Evolutionary conservation across 2,797 vertebrate genomes (phyloP).

Genomic region (Oceanodroma leucorhoa): DNA sequence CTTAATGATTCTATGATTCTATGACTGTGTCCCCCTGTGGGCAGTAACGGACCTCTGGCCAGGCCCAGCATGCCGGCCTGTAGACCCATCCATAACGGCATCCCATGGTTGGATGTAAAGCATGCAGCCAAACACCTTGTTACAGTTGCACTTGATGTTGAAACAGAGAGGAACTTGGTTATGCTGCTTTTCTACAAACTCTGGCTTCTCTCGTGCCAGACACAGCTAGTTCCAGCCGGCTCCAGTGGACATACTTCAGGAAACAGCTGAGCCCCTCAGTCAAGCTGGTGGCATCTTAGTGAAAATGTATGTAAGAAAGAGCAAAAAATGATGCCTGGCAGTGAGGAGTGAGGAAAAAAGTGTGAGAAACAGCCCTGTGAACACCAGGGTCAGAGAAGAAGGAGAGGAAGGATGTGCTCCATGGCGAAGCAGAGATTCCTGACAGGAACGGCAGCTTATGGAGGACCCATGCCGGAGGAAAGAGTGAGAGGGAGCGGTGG

Average conservation of each 20-base stretch:
- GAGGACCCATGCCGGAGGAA: neutral
- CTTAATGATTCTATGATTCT: too few relatives aligned
- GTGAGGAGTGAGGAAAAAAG: neutral
- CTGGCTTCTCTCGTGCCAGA: neutral
- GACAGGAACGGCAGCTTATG: neutral
- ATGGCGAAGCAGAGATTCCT: neutral
- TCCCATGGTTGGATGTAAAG: neutral
- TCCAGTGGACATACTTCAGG: neutral
- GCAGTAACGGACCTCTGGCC: fast-evolving
- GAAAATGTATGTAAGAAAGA: neutral
- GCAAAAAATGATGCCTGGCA: neutral
- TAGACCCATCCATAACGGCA: neutral
- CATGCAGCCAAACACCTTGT: neutral
- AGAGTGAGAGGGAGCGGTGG: neutral
- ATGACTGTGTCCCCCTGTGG: neutral
- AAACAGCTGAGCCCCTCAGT: neutral
- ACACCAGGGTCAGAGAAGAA: neutral
- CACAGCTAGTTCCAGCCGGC: neutral
- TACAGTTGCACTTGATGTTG: neutral
- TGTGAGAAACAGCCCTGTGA: neutral
- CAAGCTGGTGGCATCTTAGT: neutral
- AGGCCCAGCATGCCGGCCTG: fast-evolving
- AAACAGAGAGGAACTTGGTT: neutral
- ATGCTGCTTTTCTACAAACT: neutral
- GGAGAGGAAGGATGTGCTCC: neutral